These are phyloP conservation scores for Ptychoptera contaminata DNA, from an alignment of 2,888 invertebrate genomes.

Conservation along the genomic window DNA sequence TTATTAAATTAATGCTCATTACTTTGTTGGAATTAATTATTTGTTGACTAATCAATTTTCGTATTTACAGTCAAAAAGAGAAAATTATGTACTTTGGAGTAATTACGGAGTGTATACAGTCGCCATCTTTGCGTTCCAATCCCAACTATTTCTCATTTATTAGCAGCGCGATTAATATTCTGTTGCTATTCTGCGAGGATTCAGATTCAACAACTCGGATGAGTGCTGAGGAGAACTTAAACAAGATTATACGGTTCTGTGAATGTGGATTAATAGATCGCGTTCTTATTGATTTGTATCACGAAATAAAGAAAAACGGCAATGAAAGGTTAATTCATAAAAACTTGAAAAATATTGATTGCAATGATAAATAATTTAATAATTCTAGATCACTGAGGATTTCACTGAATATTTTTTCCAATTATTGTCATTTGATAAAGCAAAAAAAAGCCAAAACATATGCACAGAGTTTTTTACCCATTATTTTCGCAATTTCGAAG, in stretches of 20 bases:
- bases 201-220: conserved; percentile 61
- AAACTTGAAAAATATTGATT: neutral
- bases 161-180: conserved; percentile 51
- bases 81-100: conserved; percentile 55
- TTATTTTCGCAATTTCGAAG: conserved; percentile 51
- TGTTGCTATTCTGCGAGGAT: conserved; percentile 59
- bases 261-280: conserved; percentile 53
- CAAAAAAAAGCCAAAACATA: conserved; percentile 67
- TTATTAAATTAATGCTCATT: neutral
- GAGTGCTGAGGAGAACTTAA: conserved; percentile 68
- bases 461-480: conserved; percentile 57
- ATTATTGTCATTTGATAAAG: conserved; percentile 56
- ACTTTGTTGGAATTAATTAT: neutral
- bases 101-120: conserved; percentile 53
- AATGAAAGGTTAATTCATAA: conserved; percentile 23
- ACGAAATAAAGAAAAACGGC: conserved; percentile 69
- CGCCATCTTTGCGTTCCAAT: conserved; percentile 28
- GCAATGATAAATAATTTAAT: neutral
- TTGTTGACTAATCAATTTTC: neutral
- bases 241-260: conserved; percentile 55
- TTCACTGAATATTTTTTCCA: conserved; percentile 59
- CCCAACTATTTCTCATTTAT: conserved; percentile 47
- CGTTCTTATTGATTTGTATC: conserved; percentile 64
- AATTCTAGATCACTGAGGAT: conserved; percentile 50
- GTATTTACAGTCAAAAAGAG: conserved; percentile 49